Evolutionary conservation across 2,888 invertebrate species (phyloP).

Genomic region (Cremastinae sp.): DNA sequence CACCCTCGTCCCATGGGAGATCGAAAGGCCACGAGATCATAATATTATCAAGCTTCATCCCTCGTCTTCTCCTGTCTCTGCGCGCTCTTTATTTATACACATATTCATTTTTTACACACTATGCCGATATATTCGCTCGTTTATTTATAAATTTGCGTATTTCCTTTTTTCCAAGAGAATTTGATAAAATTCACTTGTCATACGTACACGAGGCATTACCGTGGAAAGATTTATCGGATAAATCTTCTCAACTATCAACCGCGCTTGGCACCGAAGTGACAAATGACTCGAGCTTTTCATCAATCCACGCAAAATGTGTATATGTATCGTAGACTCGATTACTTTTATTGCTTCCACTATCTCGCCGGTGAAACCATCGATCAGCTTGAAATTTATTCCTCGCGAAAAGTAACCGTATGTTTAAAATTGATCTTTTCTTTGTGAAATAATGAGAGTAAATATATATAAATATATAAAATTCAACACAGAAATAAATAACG

Average conservation of each 20-base stretch:
- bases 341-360: slow-evolving; percentile 46
- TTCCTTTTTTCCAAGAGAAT: slow-evolving; percentile 34
- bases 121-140: neutral
- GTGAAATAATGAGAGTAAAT: no score
- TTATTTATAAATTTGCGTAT: neutral
- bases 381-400: slow-evolving; percentile 44
- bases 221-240: slow-evolving; percentile 49
- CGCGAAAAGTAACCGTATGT: neutral
- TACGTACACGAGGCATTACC: slow-evolving; percentile 29
- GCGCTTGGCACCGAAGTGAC: slow-evolving; percentile 37
- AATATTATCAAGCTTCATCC: slow-evolving; percentile 76
- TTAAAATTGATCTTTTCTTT: no score
- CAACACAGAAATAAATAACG: no score
- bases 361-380: slow-evolving; percentile 50
- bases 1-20: slow-evolving; percentile 71
- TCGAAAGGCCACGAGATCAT: slow-evolving; percentile 74
- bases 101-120: neutral
- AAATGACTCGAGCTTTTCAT: slow-evolving; percentile 58
- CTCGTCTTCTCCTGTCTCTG: slow-evolving; percentile 63
- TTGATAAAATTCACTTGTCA: slow-evolving; percentile 34
- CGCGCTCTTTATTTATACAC: neutral
- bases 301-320: slow-evolving; percentile 24
- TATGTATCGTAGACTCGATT: slow-evolving; percentile 32
- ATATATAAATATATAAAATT: neutral
- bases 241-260: slow-evolving; percentile 36